Evolutionary conservation across 2,113 vertebrate species (phyloP).

Genomic region (Etheostoma cragini): DNA sequence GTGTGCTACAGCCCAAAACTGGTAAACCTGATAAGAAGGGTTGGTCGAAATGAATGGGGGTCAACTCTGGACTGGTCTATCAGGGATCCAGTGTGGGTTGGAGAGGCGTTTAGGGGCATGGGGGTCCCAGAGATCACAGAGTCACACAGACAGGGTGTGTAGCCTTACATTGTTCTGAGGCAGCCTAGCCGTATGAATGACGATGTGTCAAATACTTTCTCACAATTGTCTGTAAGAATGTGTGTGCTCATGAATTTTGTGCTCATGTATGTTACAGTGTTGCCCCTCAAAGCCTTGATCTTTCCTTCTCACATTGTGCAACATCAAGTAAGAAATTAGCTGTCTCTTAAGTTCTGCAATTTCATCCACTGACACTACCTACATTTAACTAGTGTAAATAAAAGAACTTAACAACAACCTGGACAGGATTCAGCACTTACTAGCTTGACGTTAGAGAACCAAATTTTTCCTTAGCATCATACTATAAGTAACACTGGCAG

Average conservation of each 20-base stretch:
- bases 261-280: conserved; percentile 1
- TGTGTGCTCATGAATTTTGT: conserved; percentile 53
- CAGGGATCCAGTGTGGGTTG: conserved; percentile 51
- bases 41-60: conserved; percentile 81
- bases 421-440: neutral
- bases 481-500: conserved; percentile 16
- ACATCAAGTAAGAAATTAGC: neutral
- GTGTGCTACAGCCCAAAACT: conserved; percentile 61
- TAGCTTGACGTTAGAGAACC: neutral
- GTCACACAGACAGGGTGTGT: conserved; percentile 81
- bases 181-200: conserved; percentile 45
- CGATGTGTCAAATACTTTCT: conserved; percentile 70
- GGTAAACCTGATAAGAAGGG: conserved; percentile 80
- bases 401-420: neutral
- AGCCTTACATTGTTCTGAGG: conserved; percentile 77
- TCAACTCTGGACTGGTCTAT: conserved; percentile 68
- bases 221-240: conserved; percentile 78
- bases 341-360: neutral
- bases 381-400: neutral
- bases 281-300: neutral
- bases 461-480: conserved; percentile 1
- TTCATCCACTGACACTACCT: neutral
- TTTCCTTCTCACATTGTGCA: neutral
- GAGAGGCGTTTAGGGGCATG: conserved; percentile 48
- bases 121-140: conserved; percentile 67